Evolutionary conservation across 2,113 vertebrate species (phyloP).

Genomic region (Apus apus): DNA sequence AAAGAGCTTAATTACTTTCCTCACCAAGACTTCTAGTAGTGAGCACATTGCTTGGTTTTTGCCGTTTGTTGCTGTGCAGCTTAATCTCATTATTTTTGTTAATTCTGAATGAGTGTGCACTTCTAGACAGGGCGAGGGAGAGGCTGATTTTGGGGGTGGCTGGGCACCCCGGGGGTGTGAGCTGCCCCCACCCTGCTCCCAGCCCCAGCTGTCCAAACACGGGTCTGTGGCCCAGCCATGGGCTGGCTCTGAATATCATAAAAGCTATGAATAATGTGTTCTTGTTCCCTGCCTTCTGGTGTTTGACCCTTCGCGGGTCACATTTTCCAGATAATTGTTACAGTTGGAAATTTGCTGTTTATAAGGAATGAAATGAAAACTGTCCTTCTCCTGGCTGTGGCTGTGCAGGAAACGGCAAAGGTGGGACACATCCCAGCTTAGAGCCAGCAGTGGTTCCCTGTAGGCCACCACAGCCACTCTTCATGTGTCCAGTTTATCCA

Average conservation of each 20-base stretch:
- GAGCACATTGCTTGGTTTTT: neutral
- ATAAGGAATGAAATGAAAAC: neutral
- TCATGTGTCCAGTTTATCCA: neutral
- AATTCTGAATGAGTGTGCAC: neutral
- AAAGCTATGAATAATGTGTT: neutral
- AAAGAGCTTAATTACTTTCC: neutral
- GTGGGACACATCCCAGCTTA: rapidly evolving
- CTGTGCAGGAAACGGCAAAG: neutral
- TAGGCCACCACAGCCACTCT: neutral
- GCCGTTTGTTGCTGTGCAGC: rapidly evolving
- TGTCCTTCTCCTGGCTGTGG: rapidly evolving
- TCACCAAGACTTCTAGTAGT: neutral
- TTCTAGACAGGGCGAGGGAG: neutral
- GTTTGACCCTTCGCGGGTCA: neutral
- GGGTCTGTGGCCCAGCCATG: neutral
- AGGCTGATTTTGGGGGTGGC: rapidly evolving
- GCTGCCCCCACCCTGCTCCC: neutral
- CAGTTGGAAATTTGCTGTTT: neutral
- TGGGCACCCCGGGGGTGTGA: rapidly evolving
- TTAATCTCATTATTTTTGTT: neutral
- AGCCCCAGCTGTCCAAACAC: conserved; percentile 36
- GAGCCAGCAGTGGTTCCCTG: neutral
- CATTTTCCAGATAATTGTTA: neutral
- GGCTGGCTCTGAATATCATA: neutral
- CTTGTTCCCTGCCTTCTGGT: neutral